phyloP scores from a whole-genome alignment of 1,140 invertebrate species.

The Drosophila serrata region DNA sequence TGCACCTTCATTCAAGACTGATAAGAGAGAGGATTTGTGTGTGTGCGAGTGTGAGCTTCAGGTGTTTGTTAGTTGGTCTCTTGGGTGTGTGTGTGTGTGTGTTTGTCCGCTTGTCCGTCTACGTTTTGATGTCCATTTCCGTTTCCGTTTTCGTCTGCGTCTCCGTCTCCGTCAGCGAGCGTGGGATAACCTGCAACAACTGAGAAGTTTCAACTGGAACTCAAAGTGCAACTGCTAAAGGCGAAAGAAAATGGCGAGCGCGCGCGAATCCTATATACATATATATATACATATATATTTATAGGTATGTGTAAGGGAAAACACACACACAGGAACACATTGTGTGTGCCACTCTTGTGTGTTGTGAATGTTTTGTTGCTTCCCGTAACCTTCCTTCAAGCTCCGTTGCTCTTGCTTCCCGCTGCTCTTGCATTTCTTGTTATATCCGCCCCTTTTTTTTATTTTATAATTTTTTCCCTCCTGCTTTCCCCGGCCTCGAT shows the following conservation, averaged over 20 bases:
- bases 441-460: constrained; percentile 54
- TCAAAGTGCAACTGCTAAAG: constrained; percentile 72
- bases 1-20: constrained; percentile 6
- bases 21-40: constrained; percentile 19
- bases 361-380: constrained; percentile 77
- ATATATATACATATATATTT: constrained; percentile 53
- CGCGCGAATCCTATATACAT: constrained; percentile 68
- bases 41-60: neutral
- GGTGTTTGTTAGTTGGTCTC: constrained; percentile 18
- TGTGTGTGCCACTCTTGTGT: constrained; percentile 54
- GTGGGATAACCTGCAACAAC: constrained; percentile 80
- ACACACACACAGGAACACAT: constrained; percentile 38
- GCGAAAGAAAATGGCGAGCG: constrained; percentile 75
- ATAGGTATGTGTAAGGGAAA: constrained; percentile 23
- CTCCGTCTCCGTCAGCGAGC: constrained; percentile 73
- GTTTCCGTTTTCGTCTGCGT: constrained; percentile 61
- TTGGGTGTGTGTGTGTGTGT: constrained; percentile 21
- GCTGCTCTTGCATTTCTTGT: constrained; percentile 38
- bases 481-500: constrained; percentile 31
- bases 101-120: constrained; percentile 58
- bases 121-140: constrained; percentile 39
- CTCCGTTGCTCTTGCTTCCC: constrained; percentile 27
- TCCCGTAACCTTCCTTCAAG: constrained; percentile 46
- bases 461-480: constrained; percentile 75
- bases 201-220: constrained; percentile 68